Evolutionary conservation across 2,888 invertebrate species (phyloP), one percentile per base, ranked within the genome.

Genomic region (Agrilus biguttatus): DNA sequence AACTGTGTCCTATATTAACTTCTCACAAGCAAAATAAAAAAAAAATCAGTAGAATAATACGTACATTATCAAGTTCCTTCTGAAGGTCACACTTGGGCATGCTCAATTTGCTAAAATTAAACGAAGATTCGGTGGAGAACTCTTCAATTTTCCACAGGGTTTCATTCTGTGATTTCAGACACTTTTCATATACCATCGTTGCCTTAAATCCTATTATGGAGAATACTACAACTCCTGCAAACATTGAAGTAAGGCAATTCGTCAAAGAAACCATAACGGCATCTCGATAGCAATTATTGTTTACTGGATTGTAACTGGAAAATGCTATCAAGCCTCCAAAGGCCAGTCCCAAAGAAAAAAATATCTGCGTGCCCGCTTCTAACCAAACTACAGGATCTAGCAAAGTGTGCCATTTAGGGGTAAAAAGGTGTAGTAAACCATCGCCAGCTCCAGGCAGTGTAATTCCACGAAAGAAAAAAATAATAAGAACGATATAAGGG

Each of bases 271-370:
- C 91, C 69, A 89, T 78, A 42, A 93, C 77, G 7, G 93, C 92
- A 63, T 96, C 96, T 49, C 91, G 74, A 60, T 89, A 91, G 63
- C 92, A 93, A 66, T 96, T 93, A 65, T 96, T 96, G 61, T 93
- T 91, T 2, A 91, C 88, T 0, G 93, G 92, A 67, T 95, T 96
- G 68, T 96, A 96, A 1, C 95, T 95, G 0, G 90, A 88, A 62
- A 95, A 96, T 1, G 95, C 95, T 47, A 96, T 95, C 33, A 96
- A 71, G 8, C 95, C 95, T 10, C 96, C 96, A 55, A 96, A 96
- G 1, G 93, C 95, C 39, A 96, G 69, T 8, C 95, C 95, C 47
- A 95, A 74, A 0, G 93, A 95, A 67, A 95, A 96, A 70, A 96
- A 96, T 56, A 96, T 95, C 65, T 96, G 96, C 0, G 95, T 95